A percentile compares a stretch with the other conserved stretches of the same genome.
Evolutionary conservation across 2,888 invertebrate genomes (phyloP).

Genomic region (Hirtodrosophila confusa): DNA sequence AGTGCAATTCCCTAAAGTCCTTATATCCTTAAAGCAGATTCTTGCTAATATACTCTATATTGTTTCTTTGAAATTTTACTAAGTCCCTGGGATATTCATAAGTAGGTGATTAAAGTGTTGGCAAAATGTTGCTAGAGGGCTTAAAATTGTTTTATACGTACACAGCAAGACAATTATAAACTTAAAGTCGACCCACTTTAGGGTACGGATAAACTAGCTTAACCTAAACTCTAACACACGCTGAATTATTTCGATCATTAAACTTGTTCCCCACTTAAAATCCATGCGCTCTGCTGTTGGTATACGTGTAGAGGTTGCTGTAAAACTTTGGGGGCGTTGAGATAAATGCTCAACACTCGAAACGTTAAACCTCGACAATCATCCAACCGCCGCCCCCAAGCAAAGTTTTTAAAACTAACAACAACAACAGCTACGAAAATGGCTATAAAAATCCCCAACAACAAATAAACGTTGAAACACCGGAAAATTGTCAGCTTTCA

Average conservation of each 20-base stretch:
- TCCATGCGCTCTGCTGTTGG: slow-evolving; percentile 44
- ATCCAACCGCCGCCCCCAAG: slow-evolving; percentile 26
- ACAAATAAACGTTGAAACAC: slow-evolving; percentile 59
- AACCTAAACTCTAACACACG: slow-evolving; percentile 45
- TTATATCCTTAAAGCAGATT: too few relatives aligned
- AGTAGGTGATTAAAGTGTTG: too few relatives aligned
- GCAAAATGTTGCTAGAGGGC: too few relatives aligned
- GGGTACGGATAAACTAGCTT: slow-evolving; percentile 48
- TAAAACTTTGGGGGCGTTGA: slow-evolving; percentile 48
- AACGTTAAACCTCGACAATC: slow-evolving; percentile 68
- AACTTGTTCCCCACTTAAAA: slow-evolving; percentile 71
- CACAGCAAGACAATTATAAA: slow-evolving; percentile 38
- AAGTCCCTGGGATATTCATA: too few relatives aligned
- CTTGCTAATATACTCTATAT: too few relatives aligned
- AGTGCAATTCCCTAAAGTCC: too few relatives aligned
- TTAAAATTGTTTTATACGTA: neutral
- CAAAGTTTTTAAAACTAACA: slow-evolving; percentile 69
- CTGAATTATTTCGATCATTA: slow-evolving; percentile 72
- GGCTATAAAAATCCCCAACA: slow-evolving; percentile 64
- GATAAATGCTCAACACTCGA: slow-evolving; percentile 64
- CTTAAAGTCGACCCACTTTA: slow-evolving; percentile 27
- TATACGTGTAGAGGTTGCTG: slow-evolving; percentile 19
- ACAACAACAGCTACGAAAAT: slow-evolving; percentile 22
- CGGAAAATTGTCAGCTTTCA: slow-evolving; percentile 66
- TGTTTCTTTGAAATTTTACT: too few relatives aligned